Percentiles rank a stretch among this genome's conserved stretches.
Evolutionary conservation across 2,113 vertebrate species (phyloP).

Genomic region (Oncorhynchus mykiss): DNA sequence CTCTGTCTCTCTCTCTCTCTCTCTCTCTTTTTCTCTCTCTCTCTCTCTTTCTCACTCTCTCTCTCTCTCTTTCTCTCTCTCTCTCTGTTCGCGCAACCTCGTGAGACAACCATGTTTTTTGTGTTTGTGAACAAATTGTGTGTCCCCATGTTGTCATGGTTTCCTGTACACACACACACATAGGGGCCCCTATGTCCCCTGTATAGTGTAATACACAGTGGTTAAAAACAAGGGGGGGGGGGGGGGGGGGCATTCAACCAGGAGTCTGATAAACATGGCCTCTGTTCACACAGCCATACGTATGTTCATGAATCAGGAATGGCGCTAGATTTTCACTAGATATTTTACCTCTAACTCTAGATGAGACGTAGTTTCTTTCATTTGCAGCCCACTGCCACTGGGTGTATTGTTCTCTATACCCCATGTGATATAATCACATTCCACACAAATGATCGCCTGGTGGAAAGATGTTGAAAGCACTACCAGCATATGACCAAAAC

Average conservation of each 20-base stretch:
- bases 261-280: neutral
- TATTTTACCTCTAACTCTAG: no score
- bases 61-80: no score
- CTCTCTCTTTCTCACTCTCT: no score
- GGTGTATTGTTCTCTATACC: no score
- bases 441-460: neutral
- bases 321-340: no score
- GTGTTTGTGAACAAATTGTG: neutral
- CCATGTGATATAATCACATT: neutral
- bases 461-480: neutral
- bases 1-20: no score
- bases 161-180: neutral
- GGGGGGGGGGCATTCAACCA: neutral
- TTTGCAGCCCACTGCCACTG: no score
- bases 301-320: neutral
- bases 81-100: no score
- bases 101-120: no score
- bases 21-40: no score
- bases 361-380: no score
- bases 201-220: neutral
- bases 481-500: neutral
- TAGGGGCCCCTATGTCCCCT: neutral
- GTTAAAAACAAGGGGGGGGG: neutral
- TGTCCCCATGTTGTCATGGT: neutral
- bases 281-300: neutral